Evolutionary conservation across 2,113 vertebrate genomes (phyloP).

Genomic region (Saguinus imperator): DNA sequence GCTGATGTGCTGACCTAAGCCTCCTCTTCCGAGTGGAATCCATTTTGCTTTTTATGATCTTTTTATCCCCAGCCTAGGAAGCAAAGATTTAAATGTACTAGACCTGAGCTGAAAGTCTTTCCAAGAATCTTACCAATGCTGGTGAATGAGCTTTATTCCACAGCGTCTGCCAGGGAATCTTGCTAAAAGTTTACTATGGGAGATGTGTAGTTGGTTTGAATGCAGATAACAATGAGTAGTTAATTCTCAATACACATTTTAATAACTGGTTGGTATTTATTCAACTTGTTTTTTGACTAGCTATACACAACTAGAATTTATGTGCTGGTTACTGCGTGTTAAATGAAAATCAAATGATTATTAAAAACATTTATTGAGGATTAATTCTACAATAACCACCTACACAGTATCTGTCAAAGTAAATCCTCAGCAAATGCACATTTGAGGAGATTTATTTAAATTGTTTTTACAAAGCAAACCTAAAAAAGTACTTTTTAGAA

Average conservation of each 20-base stretch:
- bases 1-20: background rate
- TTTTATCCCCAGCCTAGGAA: background rate
- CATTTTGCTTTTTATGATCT: background rate
- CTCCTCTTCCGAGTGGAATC: background rate
- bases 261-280: conserved; percentile 77
- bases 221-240: background rate
- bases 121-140: background rate
- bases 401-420: conserved; percentile 61
- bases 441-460: background rate
- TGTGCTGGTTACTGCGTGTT: conserved; percentile 67
- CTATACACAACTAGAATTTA: conserved; percentile 71
- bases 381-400: conserved; percentile 77
- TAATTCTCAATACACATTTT: conserved; percentile 38
- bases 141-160: background rate
- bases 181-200: background rate
- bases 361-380: conserved; percentile 78
- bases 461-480: conserved; percentile 35
- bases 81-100: conserved; percentile 18
- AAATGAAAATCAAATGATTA: conserved; percentile 82
- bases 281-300: conserved; percentile 72
- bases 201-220: background rate
- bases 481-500: conserved; percentile 17
- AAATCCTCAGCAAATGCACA: conserved; percentile 34
- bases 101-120: background rate
- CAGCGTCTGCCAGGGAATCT: background rate